Conservation (phyloP, 2,797 vertebrate species). For the Iguana delicatissima region DNA sequence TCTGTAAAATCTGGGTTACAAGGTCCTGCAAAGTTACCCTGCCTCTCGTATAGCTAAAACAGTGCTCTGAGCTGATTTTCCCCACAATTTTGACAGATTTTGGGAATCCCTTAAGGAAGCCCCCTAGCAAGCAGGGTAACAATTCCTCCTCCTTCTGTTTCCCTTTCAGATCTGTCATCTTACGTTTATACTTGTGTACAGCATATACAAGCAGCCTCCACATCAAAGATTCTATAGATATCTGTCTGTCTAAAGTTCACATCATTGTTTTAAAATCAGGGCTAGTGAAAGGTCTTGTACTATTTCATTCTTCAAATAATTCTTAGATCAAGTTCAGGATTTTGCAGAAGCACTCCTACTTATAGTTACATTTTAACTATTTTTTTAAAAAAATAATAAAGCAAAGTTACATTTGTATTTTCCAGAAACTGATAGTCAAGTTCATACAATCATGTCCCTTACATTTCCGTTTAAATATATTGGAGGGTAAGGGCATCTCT, state of each 20-base stretch:
- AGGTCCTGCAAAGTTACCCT: too few species aligned
- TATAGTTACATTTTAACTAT: background rate
- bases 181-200: conserved; percentile 23
- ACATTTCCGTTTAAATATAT: background rate
- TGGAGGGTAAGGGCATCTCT: too few species aligned
- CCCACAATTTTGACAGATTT: too few species aligned
- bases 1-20: too few species aligned
- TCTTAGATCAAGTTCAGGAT: background rate
- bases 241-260: conserved; percentile 15
- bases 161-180: too few species aligned
- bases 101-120: too few species aligned
- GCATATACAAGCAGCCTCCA: background rate
- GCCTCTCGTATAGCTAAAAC: too few species aligned
- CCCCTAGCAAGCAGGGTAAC: too few species aligned
- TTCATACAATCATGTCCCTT: background rate
- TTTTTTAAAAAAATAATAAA: too few species aligned
- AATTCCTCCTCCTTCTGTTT: too few species aligned
- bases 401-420: background rate
- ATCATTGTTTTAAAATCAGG: conserved; percentile 5
- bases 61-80: too few species aligned
- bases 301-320: background rate
- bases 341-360: background rate
- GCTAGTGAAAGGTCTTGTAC: background rate
- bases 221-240: conserved; percentile 4
- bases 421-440: background rate